A percentile compares a stretch with the other conserved stretches of the same genome.
phyloP scores from a whole-genome alignment of 92 coral and sea anemone species.

The Zoanthus solanderi region DNA sequence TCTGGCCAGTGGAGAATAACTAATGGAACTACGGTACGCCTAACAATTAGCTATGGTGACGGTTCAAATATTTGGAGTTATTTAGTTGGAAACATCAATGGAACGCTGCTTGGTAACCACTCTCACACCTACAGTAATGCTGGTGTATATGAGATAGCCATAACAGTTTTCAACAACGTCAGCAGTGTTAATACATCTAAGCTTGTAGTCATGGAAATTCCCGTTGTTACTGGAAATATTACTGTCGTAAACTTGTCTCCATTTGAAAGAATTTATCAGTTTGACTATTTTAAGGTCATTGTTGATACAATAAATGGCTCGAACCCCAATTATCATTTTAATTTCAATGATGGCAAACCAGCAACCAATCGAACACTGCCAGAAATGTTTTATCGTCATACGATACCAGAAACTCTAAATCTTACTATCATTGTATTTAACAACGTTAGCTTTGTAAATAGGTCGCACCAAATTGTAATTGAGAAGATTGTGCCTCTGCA shows the following conservation, averaged over 20 bases:
- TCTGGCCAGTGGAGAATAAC: constrained; percentile 57
- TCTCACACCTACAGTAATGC: constrained; percentile 47
- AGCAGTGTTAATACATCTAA: constrained; percentile 29
- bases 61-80: neutral
- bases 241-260: constrained; percentile 50
- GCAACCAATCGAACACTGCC: constrained; percentile 36
- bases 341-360: constrained; percentile 56
- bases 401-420: constrained; percentile 52
- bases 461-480: constrained; percentile 18
- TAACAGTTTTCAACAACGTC: constrained; percentile 47
- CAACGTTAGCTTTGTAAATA: constrained; percentile 59
- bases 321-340: constrained; percentile 50
- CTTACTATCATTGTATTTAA: constrained; percentile 62
- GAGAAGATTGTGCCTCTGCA: constrained; percentile 42
- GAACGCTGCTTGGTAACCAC: constrained; percentile 14
- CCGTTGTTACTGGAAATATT: constrained; percentile 24
- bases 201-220: constrained; percentile 58
- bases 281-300: constrained; percentile 50
- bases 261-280: constrained; percentile 65
- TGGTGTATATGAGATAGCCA: constrained; percentile 53
- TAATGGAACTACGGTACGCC: constrained; percentile 53
- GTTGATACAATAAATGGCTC: constrained; percentile 55
- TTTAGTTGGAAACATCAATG: constrained; percentile 13
- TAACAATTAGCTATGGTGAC: constrained; percentile 61
- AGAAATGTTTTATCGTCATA: constrained; percentile 46